Percentiles rank a stretch among this genome's conserved stretches.
Evolutionary conservation across 1,140 invertebrate genomes (phyloP).

Genomic region (Drosophila leontia): DNA sequence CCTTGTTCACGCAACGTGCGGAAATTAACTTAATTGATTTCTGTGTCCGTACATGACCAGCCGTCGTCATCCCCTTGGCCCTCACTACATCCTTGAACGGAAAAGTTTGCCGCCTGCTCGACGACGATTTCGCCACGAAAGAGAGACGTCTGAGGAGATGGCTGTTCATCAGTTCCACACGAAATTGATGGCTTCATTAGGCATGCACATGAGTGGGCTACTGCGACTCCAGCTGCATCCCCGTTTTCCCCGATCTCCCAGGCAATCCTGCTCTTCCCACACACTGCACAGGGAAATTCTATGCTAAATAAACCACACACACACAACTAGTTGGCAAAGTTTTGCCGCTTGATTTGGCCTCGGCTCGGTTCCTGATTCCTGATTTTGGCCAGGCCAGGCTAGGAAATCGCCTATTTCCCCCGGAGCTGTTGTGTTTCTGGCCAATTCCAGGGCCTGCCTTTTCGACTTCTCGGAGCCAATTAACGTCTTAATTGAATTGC

Average conservation of each 20-base stretch:
- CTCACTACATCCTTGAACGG: not conserved
- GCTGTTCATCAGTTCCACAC: conserved; percentile 66
- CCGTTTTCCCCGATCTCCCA: not conserved
- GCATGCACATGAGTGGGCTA: conserved; percentile 70
- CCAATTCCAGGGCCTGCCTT: conserved; percentile 43
- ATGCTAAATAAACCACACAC: conserved; percentile 64
- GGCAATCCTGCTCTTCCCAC: conserved; percentile 3
- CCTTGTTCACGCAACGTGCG: conserved; percentile 70
- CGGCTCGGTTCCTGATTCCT: conserved; percentile 38
- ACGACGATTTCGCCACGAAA: conserved; percentile 1
- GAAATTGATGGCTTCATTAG: conserved; percentile 72
- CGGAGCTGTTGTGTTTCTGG: conserved; percentile 54
- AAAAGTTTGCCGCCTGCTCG: conserved; percentile 50
- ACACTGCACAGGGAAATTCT: conserved; percentile 54
- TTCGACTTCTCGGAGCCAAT: conserved; percentile 59
- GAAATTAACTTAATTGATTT: conserved; percentile 85
- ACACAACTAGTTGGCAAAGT: conserved; percentile 61
- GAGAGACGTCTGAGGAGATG: conserved; percentile 10
- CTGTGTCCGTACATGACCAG: conserved; percentile 80
- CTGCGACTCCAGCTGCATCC: conserved; percentile 18
- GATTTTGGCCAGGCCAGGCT: conserved; percentile 36
- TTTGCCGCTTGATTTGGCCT: conserved; percentile 78
- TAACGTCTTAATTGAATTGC: conserved; percentile 79
- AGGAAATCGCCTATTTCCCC: conserved; percentile 74
- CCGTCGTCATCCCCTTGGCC: conserved; percentile 37